Evolutionary conservation across 2,797 vertebrate species (phyloP).

Genomic region (Gymnodraco acuticeps): DNA sequence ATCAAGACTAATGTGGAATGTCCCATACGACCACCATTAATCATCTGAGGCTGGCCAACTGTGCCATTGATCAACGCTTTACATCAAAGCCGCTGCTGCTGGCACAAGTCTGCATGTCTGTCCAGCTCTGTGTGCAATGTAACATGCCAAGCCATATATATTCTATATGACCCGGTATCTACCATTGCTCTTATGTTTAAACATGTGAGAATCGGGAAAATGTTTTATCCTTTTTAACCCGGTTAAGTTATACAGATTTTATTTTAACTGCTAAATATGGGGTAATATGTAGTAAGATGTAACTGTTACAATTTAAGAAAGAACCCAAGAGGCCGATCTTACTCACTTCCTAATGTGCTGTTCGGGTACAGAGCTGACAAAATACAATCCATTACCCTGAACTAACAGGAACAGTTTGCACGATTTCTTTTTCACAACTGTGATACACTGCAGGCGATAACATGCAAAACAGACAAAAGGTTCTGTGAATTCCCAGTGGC

Average conservation of each 20-base stretch:
- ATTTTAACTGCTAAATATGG: slow-evolving; percentile 10
- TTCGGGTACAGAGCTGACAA: slow-evolving; percentile 24
- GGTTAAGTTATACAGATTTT: slow-evolving; percentile 8
- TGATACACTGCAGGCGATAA: not conserved
- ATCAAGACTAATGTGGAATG: slow-evolving; percentile 80
- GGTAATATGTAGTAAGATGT: not conserved
- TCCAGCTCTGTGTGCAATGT: slow-evolving; percentile 48
- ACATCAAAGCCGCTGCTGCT: slow-evolving; percentile 62
- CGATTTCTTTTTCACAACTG: slow-evolving; percentile 19
- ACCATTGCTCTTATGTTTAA: slow-evolving; percentile 22
- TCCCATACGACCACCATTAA: slow-evolving; percentile 69
- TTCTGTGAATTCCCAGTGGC: not conserved
- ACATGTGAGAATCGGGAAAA: slow-evolving; percentile 36
- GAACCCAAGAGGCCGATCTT: slow-evolving; percentile 15
- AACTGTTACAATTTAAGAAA: not conserved
- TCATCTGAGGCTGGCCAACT: slow-evolving; percentile 67
- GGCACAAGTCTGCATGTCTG: slow-evolving; percentile 46
- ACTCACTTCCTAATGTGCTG: slow-evolving; percentile 26
- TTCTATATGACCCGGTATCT: slow-evolving; percentile 43
- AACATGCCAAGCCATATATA: slow-evolving; percentile 43
- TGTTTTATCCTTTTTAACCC: slow-evolving; percentile 22
- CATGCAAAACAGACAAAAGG: slow-evolving; percentile 15
- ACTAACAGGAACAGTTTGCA: slow-evolving; percentile 21
- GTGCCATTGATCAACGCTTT: slow-evolving; percentile 71
- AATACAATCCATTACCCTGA: slow-evolving; percentile 10